These are phyloP conservation scores for Cebus imitator DNA, from an alignment of 2,113 vertebrate species.

Conservation along the genomic window DNA sequence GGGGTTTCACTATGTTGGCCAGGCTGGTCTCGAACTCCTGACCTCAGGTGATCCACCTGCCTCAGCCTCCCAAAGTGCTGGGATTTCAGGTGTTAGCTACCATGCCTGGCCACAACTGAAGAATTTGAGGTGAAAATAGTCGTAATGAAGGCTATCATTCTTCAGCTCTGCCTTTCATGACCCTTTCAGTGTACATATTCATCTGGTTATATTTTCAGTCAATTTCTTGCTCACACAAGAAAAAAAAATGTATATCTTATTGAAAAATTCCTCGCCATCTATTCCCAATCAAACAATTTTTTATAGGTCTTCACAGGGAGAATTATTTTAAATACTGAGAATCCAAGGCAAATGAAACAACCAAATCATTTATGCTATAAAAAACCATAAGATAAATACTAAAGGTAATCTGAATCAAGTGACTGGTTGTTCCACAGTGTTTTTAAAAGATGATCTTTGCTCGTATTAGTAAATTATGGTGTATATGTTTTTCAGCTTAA, in stretches of 20 bases:
- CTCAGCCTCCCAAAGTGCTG: too few relatives aligned
- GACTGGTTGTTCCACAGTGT: background rate
- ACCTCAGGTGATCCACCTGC: too few relatives aligned
- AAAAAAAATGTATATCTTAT: background rate
- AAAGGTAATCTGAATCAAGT: background rate
- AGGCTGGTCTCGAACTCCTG: too few relatives aligned
- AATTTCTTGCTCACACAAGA: background rate
- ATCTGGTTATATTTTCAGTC: background rate
- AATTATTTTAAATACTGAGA: background rate
- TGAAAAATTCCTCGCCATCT: constrained; percentile 5
- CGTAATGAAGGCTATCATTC: background rate
- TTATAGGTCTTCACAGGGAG: background rate
- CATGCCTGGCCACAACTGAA: background rate
- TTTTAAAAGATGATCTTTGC: constrained; percentile 6
- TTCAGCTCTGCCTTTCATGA: background rate
- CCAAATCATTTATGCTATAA: background rate
- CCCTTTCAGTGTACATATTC: background rate
- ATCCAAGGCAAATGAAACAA: background rate
- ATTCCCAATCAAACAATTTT: background rate
- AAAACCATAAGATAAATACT: constrained; percentile 8
- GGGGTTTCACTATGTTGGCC: too few relatives aligned
- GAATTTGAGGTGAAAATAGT: background rate
- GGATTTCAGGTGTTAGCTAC: too few relatives aligned
- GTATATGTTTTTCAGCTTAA: background rate
- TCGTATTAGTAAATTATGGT: background rate